Base-by-base conservation (phyloP, 37 sponge, comb jelly and placozoan species). In the Ianthella basta region DNA sequence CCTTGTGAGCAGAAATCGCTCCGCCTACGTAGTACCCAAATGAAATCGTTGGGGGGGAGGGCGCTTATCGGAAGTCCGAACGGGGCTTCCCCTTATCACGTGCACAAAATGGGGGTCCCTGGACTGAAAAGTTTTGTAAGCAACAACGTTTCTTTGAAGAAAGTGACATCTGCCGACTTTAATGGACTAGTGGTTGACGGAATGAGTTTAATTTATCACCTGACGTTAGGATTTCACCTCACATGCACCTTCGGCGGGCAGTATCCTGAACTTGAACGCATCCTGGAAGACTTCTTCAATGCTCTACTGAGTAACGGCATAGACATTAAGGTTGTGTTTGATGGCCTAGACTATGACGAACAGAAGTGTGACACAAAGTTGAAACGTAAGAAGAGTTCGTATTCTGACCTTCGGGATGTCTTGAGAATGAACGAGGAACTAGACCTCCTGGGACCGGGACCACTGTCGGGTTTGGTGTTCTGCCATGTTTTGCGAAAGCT, bases 81-180 rank as follows among this genome's bases (percentile, higher is more conserved):
- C 6, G 50, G 50, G 50, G 8, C 8, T 44, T 44, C 50, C 50
- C 50, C 50, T n/a, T n/a, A n/a, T n/a, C n/a, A n/a, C n/a, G n/a
- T n/a, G n/a, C n/a, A n/a, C n/a, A n/a, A n/a, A 44, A 93, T 93
- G 94, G 94, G 94, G 3, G 82, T 94, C 19, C 83, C 44, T 33
- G 70, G 89, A 2, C 67, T 94, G 38, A 88, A 88, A 2, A 61
- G 77, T 4, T 64, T 94, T 15, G 33, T 85, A 39, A 60, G 23
- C 56, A 88, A 77, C 33, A 19, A 70, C 15, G 72, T 84, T 85
- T 36, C 60, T 75, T 34, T 67, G 20, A 25, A 40, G 55, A 59
- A 65, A 5, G 80, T 88, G 38, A 50, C 20, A n/a, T 84, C 84
- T 66, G 44, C 78, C 78, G 78, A 75, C 16, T 44, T 75, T 19